Evolutionary conservation across 2,113 vertebrate genomes (phyloP), one percentile per base, ranked within the genome.

Genomic region (Pica pica): DNA sequence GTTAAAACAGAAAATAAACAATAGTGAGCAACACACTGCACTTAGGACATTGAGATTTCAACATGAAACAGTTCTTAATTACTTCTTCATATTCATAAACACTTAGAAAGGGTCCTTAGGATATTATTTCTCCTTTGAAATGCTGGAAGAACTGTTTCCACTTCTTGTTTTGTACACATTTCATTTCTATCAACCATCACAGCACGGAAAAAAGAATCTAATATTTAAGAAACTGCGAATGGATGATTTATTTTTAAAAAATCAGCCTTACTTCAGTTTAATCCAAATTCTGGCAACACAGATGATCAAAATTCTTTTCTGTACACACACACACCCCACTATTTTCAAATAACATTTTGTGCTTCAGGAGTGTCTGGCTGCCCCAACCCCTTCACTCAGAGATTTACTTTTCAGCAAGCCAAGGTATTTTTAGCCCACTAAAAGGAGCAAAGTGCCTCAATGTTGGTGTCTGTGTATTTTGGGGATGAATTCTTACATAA

Each of bases 271-370:
- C 17, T 42, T 1, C 41, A 64, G 28, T 69, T 83, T 55, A 26
- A 64, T 41, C 12, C 30, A 24, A n/a, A 70, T 77, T 83, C 31
- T 17, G 16, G 67, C 17, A 65, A 23, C 24, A 41, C 4, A 50
- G 21, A 44, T 3, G 16, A 69, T 20, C 13, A 41, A 37, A 61
- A 39, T 31, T 69, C 35, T 55, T 5, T 1, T 13, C 11, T 74
- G 30, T 7, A 16, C 9, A 16, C 24, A 30, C 24, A 30, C 6
- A 3, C 20, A 7, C 1, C 1, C 4, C 20, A 19, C 22, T 23
- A 9, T 1, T 49, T 78, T 68, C 7, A 68, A 56, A 24, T 12
- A 23, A 56, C 28, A 59, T 63, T 64, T 49, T 53, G 56, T 64
- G 44, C 23, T 89, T 71, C n/a, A 11, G 44, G 35, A 81, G 53